Conservation (phyloP, 1,140 invertebrate species). For the Lepidostoma basale region DNA sequence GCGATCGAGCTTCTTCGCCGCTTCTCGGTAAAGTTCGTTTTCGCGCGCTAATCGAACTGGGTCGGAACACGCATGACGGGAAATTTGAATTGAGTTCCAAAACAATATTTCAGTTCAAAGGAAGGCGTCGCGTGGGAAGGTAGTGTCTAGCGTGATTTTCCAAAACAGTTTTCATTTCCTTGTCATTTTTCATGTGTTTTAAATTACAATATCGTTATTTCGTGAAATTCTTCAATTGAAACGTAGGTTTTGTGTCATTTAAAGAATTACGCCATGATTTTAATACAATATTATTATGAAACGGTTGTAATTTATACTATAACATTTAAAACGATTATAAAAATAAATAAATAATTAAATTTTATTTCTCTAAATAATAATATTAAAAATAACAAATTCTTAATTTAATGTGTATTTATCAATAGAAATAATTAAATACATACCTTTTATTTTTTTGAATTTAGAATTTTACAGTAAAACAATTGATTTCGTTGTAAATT, state of each 20-base stretch:
- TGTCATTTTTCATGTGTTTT: background rate
- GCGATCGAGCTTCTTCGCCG: background rate
- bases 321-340: background rate
- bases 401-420: background rate
- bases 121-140: conserved; percentile 2
- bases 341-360: background rate
- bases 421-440: background rate
- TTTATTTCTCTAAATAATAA: background rate
- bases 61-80: conserved; percentile 18
- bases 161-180: background rate
- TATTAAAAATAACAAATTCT: background rate
- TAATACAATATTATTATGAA: no score
- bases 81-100: conserved; percentile 30
- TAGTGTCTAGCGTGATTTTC: background rate
- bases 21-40: background rate
- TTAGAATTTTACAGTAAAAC: no score
- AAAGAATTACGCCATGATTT: background rate
- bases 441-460: background rate
- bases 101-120: conserved; percentile 32
- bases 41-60: conserved; percentile 16
- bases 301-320: background rate
- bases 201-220: background rate
- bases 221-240: background rate
- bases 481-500: no score
- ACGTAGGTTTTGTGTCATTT: no score